phyloP scores from a whole-genome alignment of 2,113 vertebrate species.

The Chionis minor region DNA sequence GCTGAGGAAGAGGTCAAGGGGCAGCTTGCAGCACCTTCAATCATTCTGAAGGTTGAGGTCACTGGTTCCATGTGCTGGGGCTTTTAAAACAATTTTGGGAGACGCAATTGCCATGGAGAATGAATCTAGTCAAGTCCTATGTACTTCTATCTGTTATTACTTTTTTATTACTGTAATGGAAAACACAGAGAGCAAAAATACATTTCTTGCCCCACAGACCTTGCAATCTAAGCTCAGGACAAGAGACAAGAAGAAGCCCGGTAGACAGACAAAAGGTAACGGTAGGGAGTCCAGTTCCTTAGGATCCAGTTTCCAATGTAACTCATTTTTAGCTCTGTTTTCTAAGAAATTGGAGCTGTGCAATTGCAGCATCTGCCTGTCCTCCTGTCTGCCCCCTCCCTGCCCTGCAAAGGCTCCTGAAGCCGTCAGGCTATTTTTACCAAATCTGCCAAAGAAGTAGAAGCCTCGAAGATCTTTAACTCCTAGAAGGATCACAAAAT shows the following conservation, averaged over 20 bases:
- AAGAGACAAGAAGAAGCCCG: neutral
- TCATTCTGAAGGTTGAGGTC: neutral
- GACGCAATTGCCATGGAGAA: neutral
- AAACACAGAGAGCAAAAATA: neutral
- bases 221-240: neutral
- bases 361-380: neutral
- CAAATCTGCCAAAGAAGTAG: neutral
- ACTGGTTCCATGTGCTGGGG: neutral
- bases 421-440: conserved; percentile 1
- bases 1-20: neutral
- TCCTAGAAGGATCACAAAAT: neutral
- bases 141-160: neutral
- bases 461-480: neutral
- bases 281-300: neutral
- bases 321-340: neutral
- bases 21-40: neutral
- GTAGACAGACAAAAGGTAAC: neutral
- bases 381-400: neutral
- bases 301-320: neutral
- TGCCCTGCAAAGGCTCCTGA: neutral
- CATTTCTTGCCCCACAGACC: neutral
- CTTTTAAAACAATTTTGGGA: neutral
- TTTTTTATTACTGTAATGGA: neutral
- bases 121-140: neutral
- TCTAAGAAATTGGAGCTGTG: neutral